Percentiles rank a stretch among this genome's conserved stretches.
phyloP scores from a whole-genome alignment of 2,888 invertebrate species.

The Cerastoderma edule region DNA sequence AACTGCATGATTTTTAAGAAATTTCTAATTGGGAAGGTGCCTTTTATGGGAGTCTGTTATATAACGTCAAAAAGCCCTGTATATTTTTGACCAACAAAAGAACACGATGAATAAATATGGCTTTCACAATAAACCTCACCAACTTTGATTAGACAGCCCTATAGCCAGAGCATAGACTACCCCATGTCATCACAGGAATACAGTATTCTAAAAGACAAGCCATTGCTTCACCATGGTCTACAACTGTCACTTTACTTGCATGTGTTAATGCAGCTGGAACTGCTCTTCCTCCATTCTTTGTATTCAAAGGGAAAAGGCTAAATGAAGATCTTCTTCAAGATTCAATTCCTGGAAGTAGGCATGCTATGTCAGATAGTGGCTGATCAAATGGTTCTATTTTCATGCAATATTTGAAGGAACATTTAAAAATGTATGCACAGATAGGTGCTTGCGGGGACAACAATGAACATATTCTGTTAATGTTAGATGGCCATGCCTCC shows the following conservation, averaged over 20 bases:
- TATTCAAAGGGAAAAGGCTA: constrained; percentile 34
- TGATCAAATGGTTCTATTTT: constrained; percentile 34
- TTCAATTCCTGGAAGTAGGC: constrained; percentile 5
- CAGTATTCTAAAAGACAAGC: constrained; percentile 39
- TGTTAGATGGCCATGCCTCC: constrained; percentile 38
- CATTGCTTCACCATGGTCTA: constrained; percentile 27
- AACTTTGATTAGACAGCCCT: too few relatives aligned
- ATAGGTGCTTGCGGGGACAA: background rate
- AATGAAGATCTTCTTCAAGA: constrained; percentile 28
- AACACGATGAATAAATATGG: too few relatives aligned
- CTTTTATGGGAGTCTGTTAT: too few relatives aligned
- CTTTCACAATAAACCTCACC: too few relatives aligned
- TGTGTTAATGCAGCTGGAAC: constrained; percentile 34
- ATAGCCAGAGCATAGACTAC: too few relatives aligned
- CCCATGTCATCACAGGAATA: too few relatives aligned
- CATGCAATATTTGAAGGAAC: constrained; percentile 27
- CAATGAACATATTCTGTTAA: constrained; percentile 16
- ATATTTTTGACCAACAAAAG: too few relatives aligned
- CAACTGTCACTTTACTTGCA: constrained; percentile 27
- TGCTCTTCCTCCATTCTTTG: constrained; percentile 29
- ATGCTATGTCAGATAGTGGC: constrained; percentile 28
- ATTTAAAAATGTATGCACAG: constrained; percentile 22
- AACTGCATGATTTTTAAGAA: too few relatives aligned
- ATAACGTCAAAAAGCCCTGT: too few relatives aligned
- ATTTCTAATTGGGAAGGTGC: too few relatives aligned